Conservation (phyloP, 1,140 invertebrate genomes). For the Apocrypta bakeri region DNA sequence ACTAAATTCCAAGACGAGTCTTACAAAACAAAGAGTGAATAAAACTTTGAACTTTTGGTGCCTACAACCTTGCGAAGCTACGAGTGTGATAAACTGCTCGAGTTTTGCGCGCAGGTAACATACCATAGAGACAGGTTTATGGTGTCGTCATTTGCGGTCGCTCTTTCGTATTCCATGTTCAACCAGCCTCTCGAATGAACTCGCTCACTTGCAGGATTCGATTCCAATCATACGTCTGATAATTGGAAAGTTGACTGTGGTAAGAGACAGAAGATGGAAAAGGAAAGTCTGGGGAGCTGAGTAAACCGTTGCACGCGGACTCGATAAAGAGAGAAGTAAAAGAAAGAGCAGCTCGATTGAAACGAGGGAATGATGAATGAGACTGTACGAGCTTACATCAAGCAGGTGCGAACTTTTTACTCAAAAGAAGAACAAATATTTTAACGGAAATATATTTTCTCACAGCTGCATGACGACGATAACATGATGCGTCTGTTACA, state of each 20-base stretch:
- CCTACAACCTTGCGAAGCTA: neutral
- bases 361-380: neutral
- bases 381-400: too few relatives aligned
- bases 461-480: neutral
- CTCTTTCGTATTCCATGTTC: neutral
- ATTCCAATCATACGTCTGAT: conserved; percentile 8
- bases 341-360: neutral
- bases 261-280: neutral
- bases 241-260: neutral
- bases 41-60: neutral
- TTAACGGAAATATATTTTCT: neutral
- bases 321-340: neutral
- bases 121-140: neutral
- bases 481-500: neutral
- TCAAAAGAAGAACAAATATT: neutral
- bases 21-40: neutral
- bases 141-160: neutral
- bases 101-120: too few relatives aligned
- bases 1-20: neutral
- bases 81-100: neutral
- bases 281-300: neutral
- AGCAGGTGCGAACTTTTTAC: neutral
- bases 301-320: neutral
- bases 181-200: neutral
- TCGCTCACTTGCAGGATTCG: conserved; percentile 23